Evolutionary conservation across 2,888 invertebrate genomes (phyloP).

Genomic region (Campopleginae sp.): DNA sequence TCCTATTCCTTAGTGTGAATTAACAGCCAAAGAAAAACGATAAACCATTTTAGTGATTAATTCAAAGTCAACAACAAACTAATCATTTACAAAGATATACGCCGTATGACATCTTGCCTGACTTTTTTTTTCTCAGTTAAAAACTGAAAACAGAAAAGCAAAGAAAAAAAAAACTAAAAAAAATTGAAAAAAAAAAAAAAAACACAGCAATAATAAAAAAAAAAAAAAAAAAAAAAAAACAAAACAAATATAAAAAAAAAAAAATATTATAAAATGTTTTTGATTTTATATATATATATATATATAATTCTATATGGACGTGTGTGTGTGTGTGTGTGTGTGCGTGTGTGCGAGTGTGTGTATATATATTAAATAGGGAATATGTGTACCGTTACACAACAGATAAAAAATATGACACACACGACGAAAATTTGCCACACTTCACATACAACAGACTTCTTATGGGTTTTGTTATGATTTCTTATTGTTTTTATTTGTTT

Average conservation of each 20-base stretch:
- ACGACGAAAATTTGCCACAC: constrained; percentile 58
- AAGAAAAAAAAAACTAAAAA: not conserved
- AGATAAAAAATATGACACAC: constrained; percentile 58
- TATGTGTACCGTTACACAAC: constrained; percentile 69
- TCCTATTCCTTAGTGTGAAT: constrained; percentile 83
- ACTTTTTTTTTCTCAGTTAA: not conserved
- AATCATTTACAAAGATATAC: not conserved
- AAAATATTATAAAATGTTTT: constrained; percentile 20
- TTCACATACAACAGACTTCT: constrained; percentile 37
- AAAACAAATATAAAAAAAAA: constrained; percentile 29
- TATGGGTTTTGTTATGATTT: constrained; percentile 24
- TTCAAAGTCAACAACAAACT: constrained; percentile 6
- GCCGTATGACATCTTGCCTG: constrained; percentile 26
- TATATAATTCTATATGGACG: constrained; percentile 30
- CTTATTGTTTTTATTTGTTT: constrained; percentile 72
- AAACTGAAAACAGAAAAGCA: not conserved
- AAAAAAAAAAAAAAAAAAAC: constrained; percentile 1
- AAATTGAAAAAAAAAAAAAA: constrained; percentile 1
- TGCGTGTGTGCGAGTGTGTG: constrained; percentile 71
- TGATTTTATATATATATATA: constrained; percentile 52
- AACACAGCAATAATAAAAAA: not conserved
- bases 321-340: constrained; percentile 56
- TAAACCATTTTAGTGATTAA: constrained; percentile 15
- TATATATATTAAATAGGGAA: constrained; percentile 39
- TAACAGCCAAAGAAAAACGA: constrained; percentile 46